phyloP scores from a whole-genome alignment of 2,888 invertebrate species.

The Tipula unca region DNA sequence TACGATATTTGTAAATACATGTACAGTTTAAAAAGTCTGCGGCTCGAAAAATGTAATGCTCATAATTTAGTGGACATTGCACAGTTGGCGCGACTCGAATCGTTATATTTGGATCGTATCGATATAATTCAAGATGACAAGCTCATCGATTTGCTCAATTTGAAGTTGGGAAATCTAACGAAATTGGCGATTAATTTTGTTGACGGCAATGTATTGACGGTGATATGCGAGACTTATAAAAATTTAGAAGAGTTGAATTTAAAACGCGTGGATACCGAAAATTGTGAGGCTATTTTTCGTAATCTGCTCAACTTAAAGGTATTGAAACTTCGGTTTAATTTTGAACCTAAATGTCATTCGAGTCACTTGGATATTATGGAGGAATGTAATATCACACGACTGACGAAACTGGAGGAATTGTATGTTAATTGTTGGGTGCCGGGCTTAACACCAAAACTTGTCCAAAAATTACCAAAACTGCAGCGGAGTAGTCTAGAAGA shows the following conservation, averaged over 20 bases:
- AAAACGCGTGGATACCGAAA: neutral
- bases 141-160: neutral
- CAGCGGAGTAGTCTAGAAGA: neutral
- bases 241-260: neutral
- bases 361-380: neutral
- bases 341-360: neutral
- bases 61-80: neutral
- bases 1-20: neutral
- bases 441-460: neutral
- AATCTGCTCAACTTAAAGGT: neutral
- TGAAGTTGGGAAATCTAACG: neutral
- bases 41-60: neutral
- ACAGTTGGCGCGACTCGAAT: neutral
- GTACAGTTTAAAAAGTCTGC: neutral
- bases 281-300: neutral
- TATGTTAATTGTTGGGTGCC: neutral
- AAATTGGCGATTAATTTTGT: neutral
- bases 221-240: neutral
- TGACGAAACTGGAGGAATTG: neutral
- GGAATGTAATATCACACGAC: neutral
- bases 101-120: neutral
- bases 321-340: neutral
- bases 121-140: neutral
- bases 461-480: neutral
- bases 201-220: neutral